phyloP scores from a whole-genome alignment of 2,113 vertebrate species.

The Phocoena sinus region DNA sequence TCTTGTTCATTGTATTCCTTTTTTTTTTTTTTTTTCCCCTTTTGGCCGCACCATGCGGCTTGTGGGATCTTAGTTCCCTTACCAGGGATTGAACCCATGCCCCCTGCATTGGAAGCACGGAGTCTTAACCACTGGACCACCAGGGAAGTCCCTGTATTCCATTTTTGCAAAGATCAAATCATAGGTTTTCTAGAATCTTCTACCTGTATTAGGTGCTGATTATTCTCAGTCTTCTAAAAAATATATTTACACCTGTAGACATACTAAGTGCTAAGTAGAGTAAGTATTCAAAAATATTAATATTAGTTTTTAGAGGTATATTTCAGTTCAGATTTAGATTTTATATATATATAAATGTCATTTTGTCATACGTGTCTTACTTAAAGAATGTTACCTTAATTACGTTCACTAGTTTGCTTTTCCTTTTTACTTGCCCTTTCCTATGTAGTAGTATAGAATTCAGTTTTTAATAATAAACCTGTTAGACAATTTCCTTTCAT shows the following conservation, averaged over 20 bases:
- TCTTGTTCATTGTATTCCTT: not conserved
- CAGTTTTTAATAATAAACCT: not conserved
- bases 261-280: not conserved
- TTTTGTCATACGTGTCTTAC: not conserved
- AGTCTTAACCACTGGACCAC: no score
- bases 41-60: no score
- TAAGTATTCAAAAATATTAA: not conserved
- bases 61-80: no score
- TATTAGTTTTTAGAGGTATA: not conserved
- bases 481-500: not conserved
- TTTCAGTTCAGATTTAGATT: not conserved
- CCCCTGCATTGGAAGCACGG: no score
- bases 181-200: not conserved
- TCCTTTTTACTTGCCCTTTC: not conserved
- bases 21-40: not conserved
- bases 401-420: not conserved
- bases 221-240: conserved; percentile 10
- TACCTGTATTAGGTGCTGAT: not conserved
- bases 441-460: not conserved
- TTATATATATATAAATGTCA: not conserved
- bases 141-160: not conserved
- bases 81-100: no score
- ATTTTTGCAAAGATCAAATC: not conserved
- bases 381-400: not conserved
- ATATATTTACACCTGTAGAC: not conserved